Evolutionary conservation across 2,797 vertebrate species (phyloP).

Genomic region (Adrianichthys oophorus): DNA sequence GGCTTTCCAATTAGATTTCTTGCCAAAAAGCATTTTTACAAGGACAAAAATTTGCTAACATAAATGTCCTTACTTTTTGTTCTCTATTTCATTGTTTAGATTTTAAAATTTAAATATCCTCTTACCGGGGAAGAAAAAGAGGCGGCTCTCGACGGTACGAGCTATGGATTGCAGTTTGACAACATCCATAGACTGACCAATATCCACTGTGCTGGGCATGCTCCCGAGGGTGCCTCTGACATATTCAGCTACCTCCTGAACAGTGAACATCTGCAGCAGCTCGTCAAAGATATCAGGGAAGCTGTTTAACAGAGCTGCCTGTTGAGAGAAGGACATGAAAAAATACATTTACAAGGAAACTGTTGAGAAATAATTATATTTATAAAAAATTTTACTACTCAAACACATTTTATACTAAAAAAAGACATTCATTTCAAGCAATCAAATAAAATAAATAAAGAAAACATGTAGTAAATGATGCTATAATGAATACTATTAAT

Average conservation of each 20-base stretch:
- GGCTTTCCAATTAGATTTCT: too few species aligned
- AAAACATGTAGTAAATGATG: constrained; percentile 1
- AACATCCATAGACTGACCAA: constrained; percentile 99
- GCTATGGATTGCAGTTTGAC: constrained; percentile 97
- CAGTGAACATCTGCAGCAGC: constrained; percentile 98
- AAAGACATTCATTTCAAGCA: not conserved
- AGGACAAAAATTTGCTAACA: too few species aligned
- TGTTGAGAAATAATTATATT: too few species aligned
- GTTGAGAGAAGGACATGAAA: constrained; percentile 11
- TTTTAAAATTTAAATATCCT: constrained; percentile 5
- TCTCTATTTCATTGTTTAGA: not conserved
- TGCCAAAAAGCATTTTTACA: too few species aligned
- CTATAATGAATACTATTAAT: too few species aligned
- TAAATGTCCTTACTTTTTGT: too few species aligned
- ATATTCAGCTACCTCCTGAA: constrained; percentile 97
- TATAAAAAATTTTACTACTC: not conserved
- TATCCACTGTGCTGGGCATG: constrained; percentile 98
- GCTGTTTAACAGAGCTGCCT: constrained; percentile 96
- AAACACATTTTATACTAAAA: not conserved
- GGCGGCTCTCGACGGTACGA: constrained; percentile 94
- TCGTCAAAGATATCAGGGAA: constrained; percentile 98
- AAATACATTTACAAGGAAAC: not conserved
- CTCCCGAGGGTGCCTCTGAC: constrained; percentile 95
- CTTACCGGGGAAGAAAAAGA: constrained; percentile 96
- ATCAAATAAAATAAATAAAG: not conserved